Evolutionary conservation across 2,113 vertebrate genomes (phyloP).

Genomic region (Hystrix cristata): DNA sequence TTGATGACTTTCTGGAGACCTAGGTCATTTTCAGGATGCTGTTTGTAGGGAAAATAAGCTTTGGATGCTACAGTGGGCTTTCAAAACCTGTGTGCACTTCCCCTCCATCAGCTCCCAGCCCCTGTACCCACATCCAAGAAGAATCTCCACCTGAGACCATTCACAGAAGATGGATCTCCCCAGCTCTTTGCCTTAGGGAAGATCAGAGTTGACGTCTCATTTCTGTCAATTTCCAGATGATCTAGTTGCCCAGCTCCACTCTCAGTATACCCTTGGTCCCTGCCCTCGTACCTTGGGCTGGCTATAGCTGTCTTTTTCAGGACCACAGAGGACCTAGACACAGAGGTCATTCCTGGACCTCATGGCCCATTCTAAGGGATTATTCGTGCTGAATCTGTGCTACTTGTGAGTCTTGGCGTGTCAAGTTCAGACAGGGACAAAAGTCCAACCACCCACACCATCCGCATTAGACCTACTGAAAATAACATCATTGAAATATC

Average conservation of each 20-base stretch:
- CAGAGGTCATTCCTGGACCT: conserved; percentile 12
- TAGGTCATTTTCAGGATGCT: background rate
- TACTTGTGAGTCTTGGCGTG: background rate
- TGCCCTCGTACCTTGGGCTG: background rate
- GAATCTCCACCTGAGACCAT: background rate
- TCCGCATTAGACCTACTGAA: background rate
- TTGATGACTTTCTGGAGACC: background rate
- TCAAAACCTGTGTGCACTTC: background rate
- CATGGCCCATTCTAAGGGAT: background rate
- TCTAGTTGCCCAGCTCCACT: background rate
- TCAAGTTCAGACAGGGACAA: conserved; percentile 42
- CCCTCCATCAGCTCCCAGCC: rapidly evolving
- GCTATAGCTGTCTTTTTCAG: background rate
- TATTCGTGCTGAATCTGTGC: background rate
- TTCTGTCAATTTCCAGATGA: background rate
- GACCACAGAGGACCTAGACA: background rate
- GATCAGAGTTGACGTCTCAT: background rate
- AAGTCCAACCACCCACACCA: background rate
- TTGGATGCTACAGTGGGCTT: background rate
- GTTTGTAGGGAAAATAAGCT: background rate
- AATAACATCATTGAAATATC: conserved; percentile 33
- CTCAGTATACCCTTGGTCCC: background rate
- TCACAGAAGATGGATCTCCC: background rate
- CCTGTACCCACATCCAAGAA: background rate
- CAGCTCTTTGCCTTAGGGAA: background rate